Evolutionary conservation across 1,140 invertebrate species (phyloP), one percentile per base, ranked within the genome.

Genomic region (Ganaspis sp.): DNA sequence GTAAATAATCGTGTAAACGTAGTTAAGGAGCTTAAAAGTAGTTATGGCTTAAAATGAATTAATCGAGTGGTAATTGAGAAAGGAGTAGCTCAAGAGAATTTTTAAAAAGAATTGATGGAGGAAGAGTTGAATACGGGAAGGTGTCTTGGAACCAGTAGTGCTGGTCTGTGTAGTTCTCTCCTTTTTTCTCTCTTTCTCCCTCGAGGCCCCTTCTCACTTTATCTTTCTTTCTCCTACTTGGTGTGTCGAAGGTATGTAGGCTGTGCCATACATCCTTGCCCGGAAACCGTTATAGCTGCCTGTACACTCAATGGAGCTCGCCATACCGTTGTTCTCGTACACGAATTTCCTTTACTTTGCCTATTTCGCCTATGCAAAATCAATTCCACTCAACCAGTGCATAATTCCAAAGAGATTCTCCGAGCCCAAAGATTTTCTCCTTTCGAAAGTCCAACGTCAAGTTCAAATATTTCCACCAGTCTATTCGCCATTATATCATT

Each of bases 231-330:
- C 77, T 83, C 77, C 58, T 77, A 74, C 78, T 78, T 82, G 77
- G 83, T 83, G 80, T 82, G 86, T 81, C 87, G 81, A 86, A 87
- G 87, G 87, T 90, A 90, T 90, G 88, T 89, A 90, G 89, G 89
- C 88, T 90, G 89, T 90, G 89, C 89, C 87, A 34, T 34, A 90
- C 89, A 90, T 90, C 89, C 88, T 89, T 87, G 88, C 86, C 88
- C 87, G 86, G 87, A 88, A 90, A 90, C 89, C 89, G 89, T 90
- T 90, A 90, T 74, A 78, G 82, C 87, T 83, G 86, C 80, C 83
- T 89, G 82, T 88, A 87, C 85, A 86, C 87, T 90, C 82, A 89
- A 89, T 89, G 87, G 79, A 87, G 85, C 82, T 81, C 77, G 70
- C 77, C 81, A 79, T 83, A 81, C 78, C 81, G 80, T 81, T 77